phyloP scores from a whole-genome alignment of 2,888 invertebrate species.

The Amphipyra tragopoginis region DNA sequence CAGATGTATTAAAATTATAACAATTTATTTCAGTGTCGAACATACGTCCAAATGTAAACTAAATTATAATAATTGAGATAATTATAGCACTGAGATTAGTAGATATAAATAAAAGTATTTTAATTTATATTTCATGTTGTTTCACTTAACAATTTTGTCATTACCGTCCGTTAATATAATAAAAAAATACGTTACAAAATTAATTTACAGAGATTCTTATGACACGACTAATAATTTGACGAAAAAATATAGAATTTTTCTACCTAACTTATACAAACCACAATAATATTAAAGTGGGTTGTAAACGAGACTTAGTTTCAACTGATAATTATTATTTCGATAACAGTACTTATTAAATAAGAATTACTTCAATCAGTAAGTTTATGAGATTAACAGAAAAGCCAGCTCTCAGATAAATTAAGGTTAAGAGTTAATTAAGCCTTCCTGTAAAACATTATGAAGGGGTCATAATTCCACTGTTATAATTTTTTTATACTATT shows the following conservation, averaged over 20 bases:
- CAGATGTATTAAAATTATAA: constrained; percentile 69
- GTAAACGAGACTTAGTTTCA: constrained; percentile 14
- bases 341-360: constrained; percentile 3
- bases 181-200: constrained; percentile 42
- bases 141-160: constrained; percentile 22
- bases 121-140: constrained; percentile 36
- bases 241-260: constrained; percentile 35
- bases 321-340: constrained; percentile 13
- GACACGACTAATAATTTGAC: constrained; percentile 45
- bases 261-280: constrained; percentile 37
- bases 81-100: constrained; percentile 69
- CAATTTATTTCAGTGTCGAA: constrained; percentile 73
- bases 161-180: constrained; percentile 14
- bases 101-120: constrained; percentile 56
- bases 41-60: constrained; percentile 63
- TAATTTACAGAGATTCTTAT: constrained; percentile 56
- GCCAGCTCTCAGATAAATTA: constrained; percentile 2
- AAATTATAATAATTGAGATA: constrained; percentile 54
- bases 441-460: constrained; percentile 7
- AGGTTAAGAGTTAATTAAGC: constrained; percentile 16
- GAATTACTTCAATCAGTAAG: constrained; percentile 1
- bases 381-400: constrained; percentile 13
- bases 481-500: constrained; percentile 12
- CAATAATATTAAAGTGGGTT: constrained; percentile 19
- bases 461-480: constrained; percentile 4